Conservation (phyloP, 2,888 invertebrate species). For the Peribatodes rhomboidaria region DNA sequence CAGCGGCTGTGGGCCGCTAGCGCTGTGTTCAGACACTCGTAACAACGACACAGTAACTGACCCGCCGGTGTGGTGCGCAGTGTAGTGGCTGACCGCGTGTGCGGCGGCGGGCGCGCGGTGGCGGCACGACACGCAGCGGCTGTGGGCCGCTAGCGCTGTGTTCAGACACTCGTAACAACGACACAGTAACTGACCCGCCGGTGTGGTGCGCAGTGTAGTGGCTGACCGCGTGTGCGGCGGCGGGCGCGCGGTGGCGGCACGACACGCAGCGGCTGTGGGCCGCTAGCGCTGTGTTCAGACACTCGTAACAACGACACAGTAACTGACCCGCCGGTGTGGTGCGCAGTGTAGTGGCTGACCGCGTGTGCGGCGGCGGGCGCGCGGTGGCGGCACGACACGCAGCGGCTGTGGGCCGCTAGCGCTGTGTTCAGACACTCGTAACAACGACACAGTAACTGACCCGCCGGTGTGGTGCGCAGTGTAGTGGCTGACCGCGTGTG, state of each 20-base stretch:
- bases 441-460: background rate
- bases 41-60: background rate
- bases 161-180: background rate
- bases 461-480: background rate
- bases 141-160: no score
- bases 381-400: constrained; percentile 12
- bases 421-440: no score
- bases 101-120: constrained; percentile 1
- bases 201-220: constrained; percentile 11
- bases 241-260: constrained; percentile 7
- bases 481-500: background rate
- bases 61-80: background rate
- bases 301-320: background rate
- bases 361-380: background rate
- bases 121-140: no score
- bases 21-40: no score
- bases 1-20: no score
- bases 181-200: background rate
- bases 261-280: no score
- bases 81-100: background rate
- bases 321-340: constrained; percentile 1
- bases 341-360: background rate
- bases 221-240: background rate
- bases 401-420: no score
- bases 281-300: no score